Conservation (phyloP, 2,797 vertebrate species). For the Sciaenops ocellatus region DNA sequence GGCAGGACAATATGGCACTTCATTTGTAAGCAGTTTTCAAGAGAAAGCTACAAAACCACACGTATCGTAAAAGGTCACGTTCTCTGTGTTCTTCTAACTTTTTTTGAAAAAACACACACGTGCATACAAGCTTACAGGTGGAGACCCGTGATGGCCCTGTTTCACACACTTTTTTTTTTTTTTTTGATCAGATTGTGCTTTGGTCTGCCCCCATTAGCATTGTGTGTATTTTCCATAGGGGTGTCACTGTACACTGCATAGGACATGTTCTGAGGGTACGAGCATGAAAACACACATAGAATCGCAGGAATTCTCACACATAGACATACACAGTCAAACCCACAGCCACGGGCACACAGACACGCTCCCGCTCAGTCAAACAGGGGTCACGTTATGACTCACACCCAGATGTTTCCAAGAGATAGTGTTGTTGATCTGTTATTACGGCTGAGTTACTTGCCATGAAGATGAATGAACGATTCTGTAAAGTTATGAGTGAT, state of each 20-base stretch:
- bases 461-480: conserved; percentile 60
- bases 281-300: conserved; percentile 39
- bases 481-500: conserved; percentile 18
- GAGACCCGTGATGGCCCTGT: conserved; percentile 43
- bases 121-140: conserved; percentile 52
- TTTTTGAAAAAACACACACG: conserved; percentile 22
- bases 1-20: neutral
- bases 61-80: neutral
- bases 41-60: neutral
- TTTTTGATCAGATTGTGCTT: conserved; percentile 65
- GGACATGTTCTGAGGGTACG: conserved; percentile 48
- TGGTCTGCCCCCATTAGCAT: conserved; percentile 60
- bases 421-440: conserved; percentile 65
- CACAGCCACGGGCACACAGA: conserved; percentile 19
- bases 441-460: conserved; percentile 52
- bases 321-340: conserved; percentile 22
- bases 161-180: conserved; percentile 70
- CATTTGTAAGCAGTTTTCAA: neutral
- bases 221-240: conserved; percentile 77
- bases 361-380: conserved; percentile 25
- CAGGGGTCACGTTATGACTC: conserved; percentile 39
- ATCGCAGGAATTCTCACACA: conserved; percentile 48
- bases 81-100: conserved; percentile 1
- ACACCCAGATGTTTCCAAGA: conserved; percentile 62
- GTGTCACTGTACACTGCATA: conserved; percentile 50